phyloP scores from a whole-genome alignment of 1,140 invertebrate genomes.

The Melitaea cinxia region DNA sequence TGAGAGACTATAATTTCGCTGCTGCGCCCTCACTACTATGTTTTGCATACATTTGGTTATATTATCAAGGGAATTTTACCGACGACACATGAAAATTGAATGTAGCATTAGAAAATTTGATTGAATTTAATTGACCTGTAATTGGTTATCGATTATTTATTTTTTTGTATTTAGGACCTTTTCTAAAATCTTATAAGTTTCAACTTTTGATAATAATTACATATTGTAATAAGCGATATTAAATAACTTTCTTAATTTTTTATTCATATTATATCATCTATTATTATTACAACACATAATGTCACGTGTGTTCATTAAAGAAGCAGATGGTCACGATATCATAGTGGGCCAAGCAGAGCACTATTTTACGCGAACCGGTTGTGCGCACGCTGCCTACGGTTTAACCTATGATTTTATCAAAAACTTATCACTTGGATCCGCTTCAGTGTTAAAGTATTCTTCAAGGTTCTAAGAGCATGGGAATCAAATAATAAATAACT shows the following conservation, averaged over 20 bases:
- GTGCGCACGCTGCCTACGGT: slow-evolving; percentile 55
- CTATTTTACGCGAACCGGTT: slow-evolving; percentile 58
- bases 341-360: slow-evolving; percentile 51
- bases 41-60: slow-evolving; percentile 35
- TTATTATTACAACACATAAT: slow-evolving; percentile 2
- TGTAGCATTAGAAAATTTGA: too few species aligned
- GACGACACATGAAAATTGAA: slow-evolving; percentile 13
- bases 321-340: slow-evolving; percentile 48
- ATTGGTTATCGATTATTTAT: too few species aligned
- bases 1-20: slow-evolving; percentile 38
- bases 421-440: slow-evolving; percentile 77
- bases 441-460: slow-evolving; percentile 56
- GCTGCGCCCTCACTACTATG: slow-evolving; percentile 32
- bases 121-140: too few species aligned
- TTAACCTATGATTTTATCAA: slow-evolving; percentile 61
- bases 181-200: too few species aligned
- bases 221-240: too few species aligned
- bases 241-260: not conserved
- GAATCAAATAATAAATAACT: slow-evolving; percentile 45
- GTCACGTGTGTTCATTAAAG: slow-evolving; percentile 30
- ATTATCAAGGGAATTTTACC: slow-evolving; percentile 26
- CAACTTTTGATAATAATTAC: too few species aligned
- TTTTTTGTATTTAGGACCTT: too few species aligned
- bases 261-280: not conserved
- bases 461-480: slow-evolving; percentile 51